Evolutionary conservation across 1,140 invertebrate species (phyloP).

Genomic region (Pseudachorutes palmiensis): DNA sequence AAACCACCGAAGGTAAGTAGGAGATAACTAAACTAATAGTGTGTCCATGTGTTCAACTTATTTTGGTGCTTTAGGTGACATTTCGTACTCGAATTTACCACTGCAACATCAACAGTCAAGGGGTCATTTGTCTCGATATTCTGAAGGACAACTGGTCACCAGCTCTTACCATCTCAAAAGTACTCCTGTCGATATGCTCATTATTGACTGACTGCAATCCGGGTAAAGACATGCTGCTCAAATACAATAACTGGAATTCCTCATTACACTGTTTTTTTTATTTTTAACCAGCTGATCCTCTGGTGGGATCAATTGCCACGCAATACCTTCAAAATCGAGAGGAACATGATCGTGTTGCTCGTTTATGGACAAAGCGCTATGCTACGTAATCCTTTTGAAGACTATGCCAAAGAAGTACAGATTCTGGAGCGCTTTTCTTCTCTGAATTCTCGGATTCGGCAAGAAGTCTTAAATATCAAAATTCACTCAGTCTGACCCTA

Average conservation of each 20-base stretch:
- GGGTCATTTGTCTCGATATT: conserved; percentile 91
- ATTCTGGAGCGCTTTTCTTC: too few species aligned
- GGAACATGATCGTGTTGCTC: conserved; percentile 94
- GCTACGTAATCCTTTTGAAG: conserved; percentile 62
- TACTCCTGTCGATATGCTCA: conserved; percentile 88
- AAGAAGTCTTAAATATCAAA: too few species aligned
- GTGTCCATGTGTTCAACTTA: not conserved
- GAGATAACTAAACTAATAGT: not conserved
- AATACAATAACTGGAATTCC: not conserved
- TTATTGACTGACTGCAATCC: conserved; percentile 93
- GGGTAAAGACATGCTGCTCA: conserved; percentile 51
- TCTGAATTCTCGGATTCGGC: too few species aligned
- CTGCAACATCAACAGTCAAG: conserved; percentile 95
- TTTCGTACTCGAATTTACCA: conserved; percentile 94
- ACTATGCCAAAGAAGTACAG: not conserved
- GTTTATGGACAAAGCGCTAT: conserved; percentile 96
- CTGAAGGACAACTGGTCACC: conserved; percentile 95
- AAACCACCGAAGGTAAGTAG: conserved; percentile 83
- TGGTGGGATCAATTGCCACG: conserved; percentile 95
- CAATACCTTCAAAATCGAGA: conserved; percentile 95
- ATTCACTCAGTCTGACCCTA: too few species aligned
- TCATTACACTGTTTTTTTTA: conserved; percentile 36
- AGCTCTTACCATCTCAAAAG: conserved; percentile 88
- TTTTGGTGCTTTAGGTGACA: conserved; percentile 64
- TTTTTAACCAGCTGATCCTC: conserved; percentile 83